A percentile compares a stretch with the other conserved stretches of the same genome.
phyloP scores from a whole-genome alignment of 2,797 vertebrate species.

The Pygocentrus nattereri region DNA sequence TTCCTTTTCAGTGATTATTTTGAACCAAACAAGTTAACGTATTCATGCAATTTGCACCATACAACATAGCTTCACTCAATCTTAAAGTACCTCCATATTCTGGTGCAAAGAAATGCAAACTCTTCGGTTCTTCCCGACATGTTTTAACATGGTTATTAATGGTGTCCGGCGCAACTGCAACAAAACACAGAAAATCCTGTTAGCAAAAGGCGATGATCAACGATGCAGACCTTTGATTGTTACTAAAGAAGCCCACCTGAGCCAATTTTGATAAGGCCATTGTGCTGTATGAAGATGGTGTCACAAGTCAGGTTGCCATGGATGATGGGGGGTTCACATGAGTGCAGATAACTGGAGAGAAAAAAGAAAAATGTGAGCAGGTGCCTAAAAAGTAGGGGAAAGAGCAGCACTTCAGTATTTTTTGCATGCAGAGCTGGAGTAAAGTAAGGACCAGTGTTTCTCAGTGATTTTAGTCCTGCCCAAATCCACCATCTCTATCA shows the following conservation, averaged over 20 bases:
- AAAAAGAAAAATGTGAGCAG: not conserved
- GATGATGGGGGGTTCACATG: conserved; percentile 96
- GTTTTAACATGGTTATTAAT: conserved; percentile 99
- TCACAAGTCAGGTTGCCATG: conserved; percentile 98
- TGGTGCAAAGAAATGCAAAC: conserved; percentile 98
- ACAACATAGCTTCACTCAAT: not conserved
- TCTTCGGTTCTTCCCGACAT: conserved; percentile 97
- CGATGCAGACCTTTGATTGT: not conserved
- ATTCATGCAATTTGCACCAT: not conserved
- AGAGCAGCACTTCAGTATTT: not conserved
- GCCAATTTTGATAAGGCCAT: conserved; percentile 98
- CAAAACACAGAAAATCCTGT: not conserved
- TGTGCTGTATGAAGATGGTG: conserved; percentile 99
- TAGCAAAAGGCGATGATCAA: not conserved
- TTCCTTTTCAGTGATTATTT: not conserved
- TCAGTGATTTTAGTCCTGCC: not conserved
- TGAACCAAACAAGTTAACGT: not conserved
- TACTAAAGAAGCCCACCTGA: conserved; percentile 82
- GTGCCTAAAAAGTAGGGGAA: not conserved
- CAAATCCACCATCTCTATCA: not conserved
- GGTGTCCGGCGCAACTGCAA: conserved; percentile 94
- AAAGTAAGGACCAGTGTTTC: no score
- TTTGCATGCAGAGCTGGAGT: no score
- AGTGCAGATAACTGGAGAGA: conserved; percentile 91
- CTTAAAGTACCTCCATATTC: conserved; percentile 90